phyloP scores from a whole-genome alignment of 2,113 vertebrate genomes.

The Ia io region DNA sequence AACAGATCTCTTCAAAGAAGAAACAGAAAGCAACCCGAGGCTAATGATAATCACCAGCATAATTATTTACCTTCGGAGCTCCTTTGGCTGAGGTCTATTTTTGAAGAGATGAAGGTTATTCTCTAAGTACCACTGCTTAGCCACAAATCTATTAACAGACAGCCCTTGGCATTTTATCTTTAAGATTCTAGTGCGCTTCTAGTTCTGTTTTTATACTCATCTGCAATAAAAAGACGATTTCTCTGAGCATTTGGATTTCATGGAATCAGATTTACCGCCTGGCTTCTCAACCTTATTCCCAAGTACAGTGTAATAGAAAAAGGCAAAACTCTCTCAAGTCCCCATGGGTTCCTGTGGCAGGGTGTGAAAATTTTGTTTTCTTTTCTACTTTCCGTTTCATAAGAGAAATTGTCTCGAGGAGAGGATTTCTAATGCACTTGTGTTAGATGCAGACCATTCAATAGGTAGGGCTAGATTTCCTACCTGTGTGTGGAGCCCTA shows the following conservation, averaged over 20 bases:
- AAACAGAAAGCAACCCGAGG: neutral
- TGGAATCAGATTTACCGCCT: conserved; percentile 72
- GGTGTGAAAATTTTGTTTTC: conserved; percentile 52
- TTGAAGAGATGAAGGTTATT: conserved; percentile 40
- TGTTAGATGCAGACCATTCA: conserved; percentile 66
- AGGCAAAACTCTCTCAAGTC: conserved; percentile 45
- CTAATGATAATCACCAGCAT: neutral
- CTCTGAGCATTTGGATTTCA: conserved; percentile 69
- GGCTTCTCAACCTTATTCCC: conserved; percentile 60
- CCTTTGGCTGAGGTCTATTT: conserved; percentile 42
- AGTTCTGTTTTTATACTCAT: conserved; percentile 74
- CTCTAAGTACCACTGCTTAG: conserved; percentile 62
- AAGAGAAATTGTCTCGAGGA: conserved; percentile 59
- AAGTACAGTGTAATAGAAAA: conserved; percentile 55
- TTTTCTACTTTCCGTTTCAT: conserved; percentile 66
- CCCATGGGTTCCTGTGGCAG: conserved; percentile 36
- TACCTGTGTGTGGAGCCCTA: neutral
- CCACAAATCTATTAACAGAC: conserved; percentile 49
- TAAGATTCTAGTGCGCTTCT: conserved; percentile 66
- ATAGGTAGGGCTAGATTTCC: conserved; percentile 47
- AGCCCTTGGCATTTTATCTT: conserved; percentile 72
- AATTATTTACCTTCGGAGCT: conserved; percentile 61
- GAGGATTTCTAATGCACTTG: conserved; percentile 62
- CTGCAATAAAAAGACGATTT: conserved; percentile 73
- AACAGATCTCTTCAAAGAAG: conserved; percentile 23